Evolutionary conservation across 2,113 vertebrate genomes (phyloP), one percentile per base, ranked within the genome.

Genomic region (Hymenochirus boettgeri): DNA sequence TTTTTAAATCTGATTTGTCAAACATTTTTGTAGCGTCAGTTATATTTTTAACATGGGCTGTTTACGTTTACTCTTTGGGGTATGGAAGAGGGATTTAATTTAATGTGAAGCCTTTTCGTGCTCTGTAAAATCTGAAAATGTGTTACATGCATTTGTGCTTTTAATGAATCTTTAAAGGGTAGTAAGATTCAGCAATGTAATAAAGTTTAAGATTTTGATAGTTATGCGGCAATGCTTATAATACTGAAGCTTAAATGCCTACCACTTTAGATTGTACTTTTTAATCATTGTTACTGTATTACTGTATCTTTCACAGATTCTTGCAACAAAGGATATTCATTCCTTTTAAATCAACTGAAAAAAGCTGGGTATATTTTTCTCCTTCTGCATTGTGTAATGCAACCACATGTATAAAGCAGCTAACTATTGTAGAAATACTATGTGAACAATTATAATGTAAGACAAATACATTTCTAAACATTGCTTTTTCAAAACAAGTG

Each of bases 31-130:
- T 91, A 90, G 85, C 76, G 23, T 19, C 79, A 88, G 31, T 88
- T 90, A 88, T n/a, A n/a, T n/a, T 90, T 91, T 87, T 90, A 89
- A 89, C 85, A 84, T 87, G 85, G 79, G 79, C 79, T 86, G 77
- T 77, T 86, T 79, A 82, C 82, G 85, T 87, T 79, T 76, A 80
- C 85, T 86, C 45, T n/a, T 35, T 57, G 13, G 10, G 51, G 33
- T 37, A 9, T 52, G 47, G 5, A 35, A 21, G 31, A 51, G 56
- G 39, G 37, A 12, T 39, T 13, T 48, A 57, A 48, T 9, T 47
- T 5, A 33, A 66, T 67, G 63, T 66, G 46, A 59, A 59, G 18
- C 25, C 15, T 57, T 42, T 67, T 51, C 17, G 27, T 27, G 39
- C 13, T 22, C 15, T 52, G 26, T 33, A 24, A 29, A 23, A 3